Conservation (phyloP, 2,113 vertebrate genomes). For the Synodontis membranacea region DNA sequence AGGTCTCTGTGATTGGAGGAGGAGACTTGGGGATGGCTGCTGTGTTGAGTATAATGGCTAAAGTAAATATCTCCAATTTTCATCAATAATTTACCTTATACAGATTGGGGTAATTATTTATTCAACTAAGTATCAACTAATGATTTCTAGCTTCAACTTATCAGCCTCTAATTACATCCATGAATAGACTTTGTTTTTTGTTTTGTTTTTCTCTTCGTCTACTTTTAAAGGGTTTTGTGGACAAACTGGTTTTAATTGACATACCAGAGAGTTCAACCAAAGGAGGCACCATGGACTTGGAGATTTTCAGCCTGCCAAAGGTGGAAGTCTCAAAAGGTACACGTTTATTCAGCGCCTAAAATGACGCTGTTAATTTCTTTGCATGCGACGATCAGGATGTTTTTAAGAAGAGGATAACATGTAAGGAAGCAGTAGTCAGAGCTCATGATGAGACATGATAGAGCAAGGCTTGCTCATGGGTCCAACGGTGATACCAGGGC, state of each 20-base stretch:
- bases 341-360: neutral
- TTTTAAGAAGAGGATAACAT: neutral
- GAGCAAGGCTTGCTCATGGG: neutral
- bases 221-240: slow-evolving; percentile 76
- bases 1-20: slow-evolving; percentile 89
- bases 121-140: too few relatives aligned
- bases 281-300: slow-evolving; percentile 85
- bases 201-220: neutral
- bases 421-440: neutral
- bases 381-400: neutral
- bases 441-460: neutral
- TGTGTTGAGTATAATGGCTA: slow-evolving; percentile 86
- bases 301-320: slow-evolving; percentile 87
- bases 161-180: neutral
- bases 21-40: slow-evolving; percentile 90
- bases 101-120: neutral
- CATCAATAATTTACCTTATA: neutral
- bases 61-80: slow-evolving; percentile 67
- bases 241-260: slow-evolving; percentile 87
- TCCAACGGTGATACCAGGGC: neutral
- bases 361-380: neutral
- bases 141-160: neutral
- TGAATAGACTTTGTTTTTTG: neutral
- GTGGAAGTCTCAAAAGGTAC: slow-evolving; percentile 89
- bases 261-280: slow-evolving; percentile 83